Percentiles rank a stretch among this genome's conserved stretches.
Conservation (phyloP, 1,140 invertebrate species). For the Temnothorax longispinosus region DNA sequence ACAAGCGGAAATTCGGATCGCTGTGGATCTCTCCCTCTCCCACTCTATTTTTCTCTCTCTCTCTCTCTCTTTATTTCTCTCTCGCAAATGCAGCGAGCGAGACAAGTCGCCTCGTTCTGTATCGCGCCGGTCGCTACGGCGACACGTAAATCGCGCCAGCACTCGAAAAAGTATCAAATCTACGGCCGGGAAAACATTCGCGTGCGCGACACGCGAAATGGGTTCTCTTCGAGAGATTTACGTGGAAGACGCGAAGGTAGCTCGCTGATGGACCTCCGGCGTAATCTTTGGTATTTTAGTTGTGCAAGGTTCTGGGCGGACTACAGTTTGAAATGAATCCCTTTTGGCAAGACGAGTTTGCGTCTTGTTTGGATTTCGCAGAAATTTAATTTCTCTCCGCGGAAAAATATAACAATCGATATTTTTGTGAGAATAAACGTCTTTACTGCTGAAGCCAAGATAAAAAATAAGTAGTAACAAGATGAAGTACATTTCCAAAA, state of each 20-base stretch:
- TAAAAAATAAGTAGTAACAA: not conserved
- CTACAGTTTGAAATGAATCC: not conserved
- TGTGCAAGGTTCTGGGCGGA: not conserved
- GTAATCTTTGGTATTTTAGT: constrained; percentile 38
- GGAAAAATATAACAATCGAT: constrained; percentile 8
- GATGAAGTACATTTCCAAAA: not conserved
- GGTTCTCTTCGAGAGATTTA: constrained; percentile 13
- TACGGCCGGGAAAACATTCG: constrained; percentile 17
- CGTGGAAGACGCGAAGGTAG: constrained; percentile 1
- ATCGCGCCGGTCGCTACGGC: not conserved
- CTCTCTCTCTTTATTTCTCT: constrained; percentile 1
- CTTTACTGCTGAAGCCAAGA: not conserved
- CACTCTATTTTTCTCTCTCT: not conserved
- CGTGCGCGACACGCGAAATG: not conserved
- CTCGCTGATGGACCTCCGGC: constrained; percentile 18
- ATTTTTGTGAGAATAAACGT: constrained; percentile 4
- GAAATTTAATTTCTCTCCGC: not conserved
- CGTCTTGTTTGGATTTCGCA: not conserved
- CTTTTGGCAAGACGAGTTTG: not conserved
- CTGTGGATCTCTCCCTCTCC: constrained; percentile 23
- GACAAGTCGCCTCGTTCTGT: not conserved
- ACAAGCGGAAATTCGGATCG: constrained; percentile 60
- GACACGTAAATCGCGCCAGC: constrained; percentile 30
- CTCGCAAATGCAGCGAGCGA: not conserved
- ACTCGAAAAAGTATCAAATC: constrained; percentile 29